Conservation (phyloP, 2,797 vertebrate species). For the Platalea minor region DNA sequence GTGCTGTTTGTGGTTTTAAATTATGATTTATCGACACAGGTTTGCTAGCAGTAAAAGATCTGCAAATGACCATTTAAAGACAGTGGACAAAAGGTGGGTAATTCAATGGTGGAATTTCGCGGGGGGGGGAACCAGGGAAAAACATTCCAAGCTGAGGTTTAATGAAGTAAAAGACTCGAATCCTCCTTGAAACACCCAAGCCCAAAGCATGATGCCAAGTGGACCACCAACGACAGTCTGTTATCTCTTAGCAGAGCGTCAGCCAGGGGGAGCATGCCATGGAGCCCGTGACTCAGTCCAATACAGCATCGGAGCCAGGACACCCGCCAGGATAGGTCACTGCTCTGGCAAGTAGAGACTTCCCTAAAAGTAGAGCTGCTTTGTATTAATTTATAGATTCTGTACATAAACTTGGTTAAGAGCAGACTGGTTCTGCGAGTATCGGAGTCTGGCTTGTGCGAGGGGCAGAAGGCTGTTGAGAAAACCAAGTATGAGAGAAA, state of each 20-base stretch:
- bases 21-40: not conserved
- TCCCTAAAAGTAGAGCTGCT: not conserved
- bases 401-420: not conserved
- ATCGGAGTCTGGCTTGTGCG: not conserved
- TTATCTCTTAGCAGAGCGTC: not conserved
- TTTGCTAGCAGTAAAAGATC: not conserved
- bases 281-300: not conserved
- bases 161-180: not conserved
- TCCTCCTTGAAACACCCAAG: not conserved
- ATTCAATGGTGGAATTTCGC: not conserved
- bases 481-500: not conserved
- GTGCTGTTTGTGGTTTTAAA: not conserved
- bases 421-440: not conserved
- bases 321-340: not conserved
- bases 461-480: not conserved
- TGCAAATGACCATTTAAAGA: not conserved
- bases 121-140: not conserved
- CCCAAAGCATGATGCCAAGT: not conserved
- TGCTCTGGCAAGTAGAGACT: not conserved
- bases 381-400: not conserved
- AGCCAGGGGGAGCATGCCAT: not conserved
- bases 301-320: not conserved
- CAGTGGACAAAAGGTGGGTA: not conserved
- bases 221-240: rapidly evolving
- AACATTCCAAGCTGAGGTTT: not conserved